Evolutionary conservation across 2,113 vertebrate species (phyloP), one percentile per base, ranked within the genome.

Genomic region (Parotia lawesii): DNA sequence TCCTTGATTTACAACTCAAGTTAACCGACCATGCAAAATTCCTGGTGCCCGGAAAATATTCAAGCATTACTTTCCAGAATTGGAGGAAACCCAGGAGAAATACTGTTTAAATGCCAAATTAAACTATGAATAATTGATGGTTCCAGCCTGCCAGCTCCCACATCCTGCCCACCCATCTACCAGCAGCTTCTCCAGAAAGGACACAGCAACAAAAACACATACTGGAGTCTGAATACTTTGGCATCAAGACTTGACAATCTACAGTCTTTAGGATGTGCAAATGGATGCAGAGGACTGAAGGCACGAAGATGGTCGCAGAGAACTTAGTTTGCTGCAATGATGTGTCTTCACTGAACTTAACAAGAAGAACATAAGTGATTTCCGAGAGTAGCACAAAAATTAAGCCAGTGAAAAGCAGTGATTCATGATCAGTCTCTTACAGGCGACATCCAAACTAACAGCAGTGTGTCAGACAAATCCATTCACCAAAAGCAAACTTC

Each of bases 41-140:
- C 47, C 47, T 67, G 21, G 15, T 86, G 50, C 33, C 60, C 23
- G 3, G 67, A 89, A 95, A 64, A 54, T 31, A 70, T 42, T 81
- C 60, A 60, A 89, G 16, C 22, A 19, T 75, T 71, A 53, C 48
- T 91, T 96, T 91, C 29, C 80, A 93, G 65, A 84, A 75, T 1
- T 54, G 61, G 24, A 92, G 27, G 27, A 85, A 95, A 75, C 19
- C 25, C 57, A 56, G 61, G 28, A 89, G 44, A 17, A 85, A 89
- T 70, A 81, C 24, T 71, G 44, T 56, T 81, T 57, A 78, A 94
- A 89, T 60, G 67, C 38, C 60, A 85, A 60, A 75, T 87, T 84
- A 66, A 91, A 38, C 76, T 84, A 71, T 89, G 80, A 89, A 87
- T 93, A 94, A 93, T 67, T 89, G 64, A 67, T 62, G 60, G 65